Evolutionary conservation across 2,797 vertebrate species (phyloP).

Genomic region (Muscicapa striata): DNA sequence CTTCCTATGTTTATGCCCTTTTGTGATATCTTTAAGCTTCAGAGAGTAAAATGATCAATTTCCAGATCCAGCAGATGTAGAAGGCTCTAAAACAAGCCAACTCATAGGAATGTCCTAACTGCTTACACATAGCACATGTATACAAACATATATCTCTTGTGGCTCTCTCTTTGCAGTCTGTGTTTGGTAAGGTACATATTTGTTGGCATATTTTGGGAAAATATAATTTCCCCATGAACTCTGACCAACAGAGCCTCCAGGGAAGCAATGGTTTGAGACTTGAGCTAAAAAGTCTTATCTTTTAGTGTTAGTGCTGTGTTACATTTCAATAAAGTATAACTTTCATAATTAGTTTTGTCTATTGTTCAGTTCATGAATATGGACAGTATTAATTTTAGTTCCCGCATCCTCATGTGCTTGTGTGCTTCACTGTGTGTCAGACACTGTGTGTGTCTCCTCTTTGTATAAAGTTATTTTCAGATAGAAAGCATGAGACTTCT

Average conservation of each 20-base stretch:
- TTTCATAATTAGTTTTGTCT: not conserved
- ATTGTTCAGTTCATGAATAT: not conserved
- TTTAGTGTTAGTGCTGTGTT: not conserved
- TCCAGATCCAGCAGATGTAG: not conserved
- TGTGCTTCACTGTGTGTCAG: not conserved
- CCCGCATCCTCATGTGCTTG: not conserved
- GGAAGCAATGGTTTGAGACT: not conserved
- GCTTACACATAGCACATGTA: accelerated
- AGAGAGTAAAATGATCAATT: not conserved
- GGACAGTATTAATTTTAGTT: not conserved
- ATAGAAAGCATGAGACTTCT: not conserved
- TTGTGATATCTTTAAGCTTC: not conserved
- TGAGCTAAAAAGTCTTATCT: not conserved
- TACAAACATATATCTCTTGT: not conserved
- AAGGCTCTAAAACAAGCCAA: not conserved
- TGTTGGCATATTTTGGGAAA: not conserved
- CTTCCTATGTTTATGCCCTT: not conserved
- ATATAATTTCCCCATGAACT: not conserved
- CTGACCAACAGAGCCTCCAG: not conserved
- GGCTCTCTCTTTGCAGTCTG: not conserved
- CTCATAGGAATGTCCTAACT: not conserved
- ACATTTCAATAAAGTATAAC: not conserved
- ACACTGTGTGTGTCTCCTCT: not conserved
- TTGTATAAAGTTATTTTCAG: not conserved
- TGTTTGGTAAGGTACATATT: not conserved